phyloP scores from a whole-genome alignment of 2,113 vertebrate species.

The Catharus fuscescens region DNA sequence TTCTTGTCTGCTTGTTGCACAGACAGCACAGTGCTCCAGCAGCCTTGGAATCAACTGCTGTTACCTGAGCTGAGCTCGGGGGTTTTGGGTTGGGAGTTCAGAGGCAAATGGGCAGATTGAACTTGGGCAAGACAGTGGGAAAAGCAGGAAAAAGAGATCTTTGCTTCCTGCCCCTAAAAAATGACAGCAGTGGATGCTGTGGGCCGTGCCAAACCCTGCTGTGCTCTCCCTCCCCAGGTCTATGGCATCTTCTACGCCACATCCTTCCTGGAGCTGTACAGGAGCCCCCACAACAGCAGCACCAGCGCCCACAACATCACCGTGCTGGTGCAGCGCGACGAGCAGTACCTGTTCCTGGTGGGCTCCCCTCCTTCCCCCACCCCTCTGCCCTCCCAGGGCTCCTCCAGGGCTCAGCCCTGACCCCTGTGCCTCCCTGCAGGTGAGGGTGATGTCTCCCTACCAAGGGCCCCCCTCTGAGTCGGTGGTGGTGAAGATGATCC shows the following conservation, averaged over 20 bases:
- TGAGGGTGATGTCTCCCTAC: constrained; percentile 87
- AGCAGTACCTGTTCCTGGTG: constrained; percentile 96
- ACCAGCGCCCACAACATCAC: constrained; percentile 78
- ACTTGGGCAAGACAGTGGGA: not conserved
- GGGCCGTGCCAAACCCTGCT: not conserved
- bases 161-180: not conserved
- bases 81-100: not conserved
- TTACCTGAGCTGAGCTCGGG: not conserved
- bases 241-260: constrained; percentile 94
- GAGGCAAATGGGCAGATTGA: rapidly evolving
- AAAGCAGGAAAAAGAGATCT: not conserved
- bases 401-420: rapidly evolving
- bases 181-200: not conserved
- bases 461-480: constrained; percentile 90
- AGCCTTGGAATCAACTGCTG: not conserved
- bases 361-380: not conserved
- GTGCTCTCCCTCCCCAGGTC: constrained; percentile 67
- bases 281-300: constrained; percentile 78
- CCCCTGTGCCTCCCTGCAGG: constrained; percentile 71
- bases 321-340: constrained; percentile 84
- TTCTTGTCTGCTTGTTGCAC: not conserved
- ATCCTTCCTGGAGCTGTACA: constrained; percentile 92
- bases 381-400: rapidly evolving
- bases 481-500: constrained; percentile 92
- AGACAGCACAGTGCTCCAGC: not conserved